Base-by-base conservation (phyloP, 2,888 invertebrate species). In the Bellardia bayeri region DNA sequence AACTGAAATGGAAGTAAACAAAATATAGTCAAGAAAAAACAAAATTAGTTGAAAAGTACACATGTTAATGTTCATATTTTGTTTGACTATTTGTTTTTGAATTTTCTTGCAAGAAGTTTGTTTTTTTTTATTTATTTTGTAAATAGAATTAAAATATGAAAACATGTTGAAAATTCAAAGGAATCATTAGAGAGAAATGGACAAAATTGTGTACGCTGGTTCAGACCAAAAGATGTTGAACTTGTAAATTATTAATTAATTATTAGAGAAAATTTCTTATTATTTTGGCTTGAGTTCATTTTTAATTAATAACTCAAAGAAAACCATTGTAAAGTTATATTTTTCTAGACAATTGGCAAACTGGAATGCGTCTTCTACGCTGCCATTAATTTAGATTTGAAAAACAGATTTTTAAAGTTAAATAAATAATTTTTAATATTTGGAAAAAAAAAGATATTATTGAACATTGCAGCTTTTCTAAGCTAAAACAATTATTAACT, bases 11-110 rank as follows among this genome's bases (percentile, higher is more conserved):
- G 2, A 45, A 49, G 11, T 42, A 76, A 64, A 64, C 40, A 54
- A 30, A 30, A 13, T 45, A 13, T 11, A 37, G 45, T 11, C 3
- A 63, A 33, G 14, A 11, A 56, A 37, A 58, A 49, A 8, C 16
- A n/a, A 68, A 78, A 54, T 40, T 40, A 54, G 64, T 14, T 54
- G 23, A 14, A 54, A 63, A 51, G 14, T 37, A 76, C 58, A 74
- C 16, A 56, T 9, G 30, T 51, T n/a, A 54, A 37, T n/a, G 61
- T 74, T 45, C 33, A 51, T 4, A 2, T 37, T 23, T 13, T 23
- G 7, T n/a, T 40, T 13, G 3, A 8, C 16, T 14, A 54, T 11
- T 11, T 40, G 8, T 23, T 11, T 13, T 30, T 7, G 14, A 56
- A 3, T 40, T 13, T 23, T 8, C 13, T 23, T 71, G 56, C 14